Evolutionary conservation across 2,888 invertebrate genomes (phyloP).

Genomic region (Apamea anceps): DNA sequence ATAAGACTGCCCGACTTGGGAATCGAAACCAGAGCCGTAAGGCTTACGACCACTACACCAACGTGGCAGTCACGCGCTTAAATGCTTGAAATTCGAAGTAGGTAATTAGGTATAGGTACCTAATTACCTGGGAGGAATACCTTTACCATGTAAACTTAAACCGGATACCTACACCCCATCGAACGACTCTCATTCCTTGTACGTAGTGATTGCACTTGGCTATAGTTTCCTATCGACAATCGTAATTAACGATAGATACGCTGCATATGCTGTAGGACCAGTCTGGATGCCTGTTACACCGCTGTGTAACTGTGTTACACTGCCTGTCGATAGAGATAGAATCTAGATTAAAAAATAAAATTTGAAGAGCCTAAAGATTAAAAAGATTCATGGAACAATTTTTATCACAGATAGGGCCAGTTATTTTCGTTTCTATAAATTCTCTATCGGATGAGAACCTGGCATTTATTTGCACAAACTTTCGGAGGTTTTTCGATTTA

Average conservation of each 20-base stretch:
- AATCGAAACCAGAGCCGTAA: too few relatives aligned
- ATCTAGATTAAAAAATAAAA: background rate
- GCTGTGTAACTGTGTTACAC: slow-evolving; percentile 16
- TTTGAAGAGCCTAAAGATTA: background rate
- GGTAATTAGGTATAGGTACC: background rate
- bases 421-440: background rate
- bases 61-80: too few relatives aligned
- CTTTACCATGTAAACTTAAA: background rate
- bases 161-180: background rate
- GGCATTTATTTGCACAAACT: too few relatives aligned
- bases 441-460: too few relatives aligned
- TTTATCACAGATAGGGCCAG: background rate
- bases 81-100: background rate
- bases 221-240: slow-evolving; percentile 48
- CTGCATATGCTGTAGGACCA: slow-evolving; percentile 1
- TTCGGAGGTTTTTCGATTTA: background rate
- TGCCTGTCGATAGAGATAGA: background rate
- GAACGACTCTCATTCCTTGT: slow-evolving; percentile 24
- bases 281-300: slow-evolving; percentile 33
- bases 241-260: slow-evolving; percentile 47
- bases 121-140: too few relatives aligned
- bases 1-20: too few relatives aligned
- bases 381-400: background rate
- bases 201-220: slow-evolving; percentile 36
- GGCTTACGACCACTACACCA: too few relatives aligned